Evolutionary conservation across 2,888 invertebrate genomes (phyloP).

Genomic region (Agriotes lineatus): DNA sequence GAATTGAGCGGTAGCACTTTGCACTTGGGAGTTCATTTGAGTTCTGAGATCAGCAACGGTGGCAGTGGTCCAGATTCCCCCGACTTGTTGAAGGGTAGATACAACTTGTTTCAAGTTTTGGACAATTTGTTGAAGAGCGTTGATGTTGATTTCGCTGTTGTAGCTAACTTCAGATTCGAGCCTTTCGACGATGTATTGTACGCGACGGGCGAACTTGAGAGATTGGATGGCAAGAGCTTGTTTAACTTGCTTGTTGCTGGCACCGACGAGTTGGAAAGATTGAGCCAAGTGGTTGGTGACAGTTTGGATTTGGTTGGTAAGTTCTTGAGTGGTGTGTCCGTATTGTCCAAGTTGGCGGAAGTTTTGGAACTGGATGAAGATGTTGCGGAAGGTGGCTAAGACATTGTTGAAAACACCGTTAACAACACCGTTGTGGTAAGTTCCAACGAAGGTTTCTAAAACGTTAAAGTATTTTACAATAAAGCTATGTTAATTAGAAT

Average conservation of each 20-base stretch:
- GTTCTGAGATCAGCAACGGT: too few relatives aligned
- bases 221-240: constrained; percentile 12
- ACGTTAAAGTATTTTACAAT: too few relatives aligned
- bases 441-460: too few relatives aligned
- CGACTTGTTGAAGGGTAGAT: constrained; percentile 18
- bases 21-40: background rate
- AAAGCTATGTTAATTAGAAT: too few relatives aligned
- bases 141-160: background rate
- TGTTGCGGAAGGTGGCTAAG: constrained; percentile 15
- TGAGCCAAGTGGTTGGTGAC: constrained; percentile 17
- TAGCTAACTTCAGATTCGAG: constrained; percentile 15
- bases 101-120: constrained; percentile 7
- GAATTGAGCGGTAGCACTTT: constrained; percentile 10
- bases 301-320: background rate
- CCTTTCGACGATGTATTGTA: constrained; percentile 9
- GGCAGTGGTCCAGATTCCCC: too few relatives aligned
- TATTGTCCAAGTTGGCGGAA: background rate
- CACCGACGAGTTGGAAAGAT: constrained; percentile 14
- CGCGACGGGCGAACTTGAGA: too few relatives aligned
- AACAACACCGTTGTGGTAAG: background rate
- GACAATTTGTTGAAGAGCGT: constrained; percentile 4
- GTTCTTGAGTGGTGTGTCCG: constrained; percentile 2
- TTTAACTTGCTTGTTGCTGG: constrained; percentile 7
- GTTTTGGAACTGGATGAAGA: constrained; percentile 24
- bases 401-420: too few relatives aligned